Base-by-base conservation (phyloP, 2,113 vertebrate genomes). In the Myiopsitta monachus region DNA sequence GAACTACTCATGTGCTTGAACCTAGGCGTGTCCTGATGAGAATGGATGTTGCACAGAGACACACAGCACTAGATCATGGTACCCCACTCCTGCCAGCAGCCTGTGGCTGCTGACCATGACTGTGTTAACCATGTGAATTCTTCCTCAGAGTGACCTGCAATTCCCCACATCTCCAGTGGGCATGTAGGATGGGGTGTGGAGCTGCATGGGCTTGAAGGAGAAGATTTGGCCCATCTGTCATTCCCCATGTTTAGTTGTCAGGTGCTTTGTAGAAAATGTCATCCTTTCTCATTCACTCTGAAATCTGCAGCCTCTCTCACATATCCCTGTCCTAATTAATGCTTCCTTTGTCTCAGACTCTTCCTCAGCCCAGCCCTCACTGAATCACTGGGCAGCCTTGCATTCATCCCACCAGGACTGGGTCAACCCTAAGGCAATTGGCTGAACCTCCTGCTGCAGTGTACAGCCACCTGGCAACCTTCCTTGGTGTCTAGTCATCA, bases 151-250 rank as follows among this genome's bases (percentile, higher is more conserved):
- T 59, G 9, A 67, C 7, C 5, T 31, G 12, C 15, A 57, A 52
- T 62, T 55, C 26, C 22, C 6, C 3, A 1, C 1, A 1, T n/a
- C 4, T 85, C 30, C 59, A 19, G 3, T 1, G 4, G 12, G 5
- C 46, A 49, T 21, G 3, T 57, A 9, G 38, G 15, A 77, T 41
- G 28, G 16, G 27, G 47, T 43, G 38, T 47, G 41, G 27, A 59
- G 14, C 7, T 54, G 16, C 6, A 4, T 8, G 13, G 23, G 3
- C 7, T 92, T 30, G 27, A 74, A 72, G 39, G 22, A 10, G 1
- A 1, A 23, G 13, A 8, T 47, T 68, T 3, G 1, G 17, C 19
- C 14, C 9, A 2, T 41, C 15, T 59, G 27, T 39, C 18, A 5
- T 44, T 78, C 26, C 21, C 7, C 3, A 0, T 14, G 4, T 43